Evolutionary conservation across 2,797 vertebrate species (phyloP).

Genomic region (Thunnus albacares): DNA sequence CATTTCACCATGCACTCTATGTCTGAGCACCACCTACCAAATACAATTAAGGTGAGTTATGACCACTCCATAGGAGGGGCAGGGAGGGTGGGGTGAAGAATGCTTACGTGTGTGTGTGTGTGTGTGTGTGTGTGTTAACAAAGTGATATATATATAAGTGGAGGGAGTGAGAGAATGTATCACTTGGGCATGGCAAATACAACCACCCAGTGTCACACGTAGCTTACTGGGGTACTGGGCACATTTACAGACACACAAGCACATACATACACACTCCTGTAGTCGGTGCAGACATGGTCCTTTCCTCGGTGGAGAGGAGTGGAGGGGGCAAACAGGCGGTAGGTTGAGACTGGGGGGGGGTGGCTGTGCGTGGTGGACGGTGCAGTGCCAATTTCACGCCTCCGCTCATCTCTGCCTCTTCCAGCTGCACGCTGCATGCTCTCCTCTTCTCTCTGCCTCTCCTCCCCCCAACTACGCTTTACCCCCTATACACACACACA

Average conservation of each 20-base stretch:
- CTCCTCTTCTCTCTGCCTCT: constrained; percentile 54
- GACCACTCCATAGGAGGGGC: constrained; percentile 71
- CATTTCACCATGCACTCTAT: constrained; percentile 72
- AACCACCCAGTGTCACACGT: constrained; percentile 26
- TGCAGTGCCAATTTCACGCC: constrained; percentile 87
- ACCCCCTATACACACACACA: constrained; percentile 32
- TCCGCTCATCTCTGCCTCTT: constrained; percentile 81
- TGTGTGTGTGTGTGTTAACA: constrained; percentile 64
- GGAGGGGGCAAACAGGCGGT: constrained; percentile 45
- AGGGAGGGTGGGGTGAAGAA: constrained; percentile 41
- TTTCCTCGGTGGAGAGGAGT: constrained; percentile 33
- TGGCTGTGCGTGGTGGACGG: constrained; percentile 69
- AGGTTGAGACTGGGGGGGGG: constrained; percentile 48
- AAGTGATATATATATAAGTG: constrained; percentile 6
- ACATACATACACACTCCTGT: constrained; percentile 3
- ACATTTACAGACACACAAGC: constrained; percentile 8
- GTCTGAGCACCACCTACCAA: constrained; percentile 85
- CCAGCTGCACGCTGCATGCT: constrained; percentile 78
- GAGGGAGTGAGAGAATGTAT: constrained; percentile 53
- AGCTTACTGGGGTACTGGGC: constrained; percentile 6
- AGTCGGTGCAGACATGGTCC: constrained; percentile 36
- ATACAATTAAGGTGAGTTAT: constrained; percentile 90
- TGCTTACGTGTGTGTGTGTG: constrained; percentile 23
- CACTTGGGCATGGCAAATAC: constrained; percentile 39
- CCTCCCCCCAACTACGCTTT: constrained; percentile 62